These are phyloP conservation scores for Bothrops jararaca DNA, from an alignment of 2,113 vertebrate species.

Conservation along the genomic window DNA sequence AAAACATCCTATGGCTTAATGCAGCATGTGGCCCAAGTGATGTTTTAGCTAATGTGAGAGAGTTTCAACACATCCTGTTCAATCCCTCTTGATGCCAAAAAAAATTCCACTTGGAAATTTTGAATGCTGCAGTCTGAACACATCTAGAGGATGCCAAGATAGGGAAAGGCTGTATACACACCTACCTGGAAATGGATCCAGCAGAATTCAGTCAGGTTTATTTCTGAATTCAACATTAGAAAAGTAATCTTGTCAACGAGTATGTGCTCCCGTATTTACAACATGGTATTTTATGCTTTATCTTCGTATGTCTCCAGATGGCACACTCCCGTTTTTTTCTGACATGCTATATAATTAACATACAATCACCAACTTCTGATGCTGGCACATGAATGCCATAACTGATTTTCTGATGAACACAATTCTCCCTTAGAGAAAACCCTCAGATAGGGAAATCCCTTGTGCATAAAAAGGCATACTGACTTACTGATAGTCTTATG, in stretches of 20 bases:
- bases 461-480: neutral
- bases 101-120: neutral
- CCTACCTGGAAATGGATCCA: neutral
- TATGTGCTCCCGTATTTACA: neutral
- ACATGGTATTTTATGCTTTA: neutral
- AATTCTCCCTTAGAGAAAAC: neutral
- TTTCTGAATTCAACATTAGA: neutral
- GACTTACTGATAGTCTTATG: neutral
- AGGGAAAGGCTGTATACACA: neutral
- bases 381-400: neutral
- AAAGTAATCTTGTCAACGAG: neutral
- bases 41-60: neutral
- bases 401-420: neutral
- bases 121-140: neutral
- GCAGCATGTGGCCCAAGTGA: neutral
- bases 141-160: neutral
- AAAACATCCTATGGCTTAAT: neutral
- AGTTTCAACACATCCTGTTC: neutral
- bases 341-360: neutral
- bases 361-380: neutral
- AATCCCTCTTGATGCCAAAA: neutral
- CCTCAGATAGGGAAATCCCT: neutral
- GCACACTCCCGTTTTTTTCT: neutral
- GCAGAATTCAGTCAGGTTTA: neutral
- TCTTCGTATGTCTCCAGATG: neutral